Percentiles rank a stretch among this genome's conserved stretches.
phyloP scores from a whole-genome alignment of 2,797 vertebrate genomes.

The Pangasius krempfi region DNA sequence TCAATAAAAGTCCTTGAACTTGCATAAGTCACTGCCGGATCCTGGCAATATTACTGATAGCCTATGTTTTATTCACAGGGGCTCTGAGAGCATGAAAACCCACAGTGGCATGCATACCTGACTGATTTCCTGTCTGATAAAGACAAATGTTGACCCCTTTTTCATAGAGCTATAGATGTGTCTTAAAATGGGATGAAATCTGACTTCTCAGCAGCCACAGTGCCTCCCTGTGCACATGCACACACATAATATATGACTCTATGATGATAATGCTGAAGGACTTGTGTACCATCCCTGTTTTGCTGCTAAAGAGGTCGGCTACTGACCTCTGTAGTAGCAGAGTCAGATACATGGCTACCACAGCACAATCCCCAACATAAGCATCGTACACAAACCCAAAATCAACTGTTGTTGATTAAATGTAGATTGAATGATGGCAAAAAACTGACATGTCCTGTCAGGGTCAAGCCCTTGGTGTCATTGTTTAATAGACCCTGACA shows the following conservation, averaged over 20 bases:
- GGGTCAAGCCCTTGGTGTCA: constrained; percentile 80
- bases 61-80: constrained; percentile 67
- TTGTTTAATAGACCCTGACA: constrained; percentile 87
- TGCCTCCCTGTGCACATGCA: constrained; percentile 17
- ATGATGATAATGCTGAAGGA: neutral
- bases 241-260: constrained; percentile 1
- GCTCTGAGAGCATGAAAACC: constrained; percentile 55
- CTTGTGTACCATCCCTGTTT: neutral
- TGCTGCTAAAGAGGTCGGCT: neutral
- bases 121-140: constrained; percentile 61
- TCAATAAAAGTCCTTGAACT: constrained; percentile 92
- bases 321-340: neutral
- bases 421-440: constrained; percentile 84
- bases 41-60: constrained; percentile 76
- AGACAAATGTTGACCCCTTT: constrained; percentile 53
- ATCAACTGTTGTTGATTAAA: constrained; percentile 90
- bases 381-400: constrained; percentile 80
- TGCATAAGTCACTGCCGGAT: constrained; percentile 80
- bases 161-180: constrained; percentile 53
- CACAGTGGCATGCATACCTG: constrained; percentile 49
- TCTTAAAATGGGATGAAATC: constrained; percentile 62
- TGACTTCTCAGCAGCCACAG: constrained; percentile 55
- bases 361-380: neutral
- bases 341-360: constrained; percentile 56
- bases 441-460: constrained; percentile 78